These are phyloP conservation scores for Pseudococcus jackbeardsleyi DNA, from an alignment of 2,888 invertebrate species.

Conservation along the genomic window DNA sequence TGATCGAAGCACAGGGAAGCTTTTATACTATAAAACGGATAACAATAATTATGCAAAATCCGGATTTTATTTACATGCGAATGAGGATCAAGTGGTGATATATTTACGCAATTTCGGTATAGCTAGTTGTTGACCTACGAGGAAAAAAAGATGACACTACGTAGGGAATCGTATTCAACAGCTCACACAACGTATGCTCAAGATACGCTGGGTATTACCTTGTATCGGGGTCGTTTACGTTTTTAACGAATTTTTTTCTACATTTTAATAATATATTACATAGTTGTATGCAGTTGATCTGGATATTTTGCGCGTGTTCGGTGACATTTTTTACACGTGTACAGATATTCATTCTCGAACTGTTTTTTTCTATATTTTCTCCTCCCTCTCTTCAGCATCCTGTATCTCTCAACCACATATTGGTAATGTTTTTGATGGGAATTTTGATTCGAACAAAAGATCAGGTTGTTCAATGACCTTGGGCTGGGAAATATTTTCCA, in stretches of 20 bases:
- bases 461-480: slow-evolving; percentile 8
- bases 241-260: slow-evolving; percentile 48
- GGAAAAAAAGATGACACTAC: slow-evolving; percentile 52
- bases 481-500: background rate
- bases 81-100: slow-evolving; percentile 56
- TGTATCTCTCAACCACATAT: too few species aligned
- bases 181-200: background rate
- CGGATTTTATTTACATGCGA: slow-evolving; percentile 55
- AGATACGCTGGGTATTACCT: slow-evolving; percentile 32
- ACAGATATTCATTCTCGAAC: background rate
- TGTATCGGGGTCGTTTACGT: slow-evolving; percentile 55
- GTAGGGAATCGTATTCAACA: background rate
- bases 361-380: background rate
- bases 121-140: slow-evolving; percentile 62
- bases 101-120: slow-evolving; percentile 61
- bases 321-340: slow-evolving; percentile 45
- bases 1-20: slow-evolving; percentile 34
- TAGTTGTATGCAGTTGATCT: slow-evolving; percentile 25
- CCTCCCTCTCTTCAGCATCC: background rate
- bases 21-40: slow-evolving; percentile 57
- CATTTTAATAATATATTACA: slow-evolving; percentile 36
- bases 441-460: slow-evolving; percentile 25
- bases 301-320: slow-evolving; percentile 43
- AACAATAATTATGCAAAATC: slow-evolving; percentile 61
- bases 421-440: background rate